phyloP scores from a whole-genome alignment of 1,140 invertebrate genomes.

The Zelostemma sp. region DNA sequence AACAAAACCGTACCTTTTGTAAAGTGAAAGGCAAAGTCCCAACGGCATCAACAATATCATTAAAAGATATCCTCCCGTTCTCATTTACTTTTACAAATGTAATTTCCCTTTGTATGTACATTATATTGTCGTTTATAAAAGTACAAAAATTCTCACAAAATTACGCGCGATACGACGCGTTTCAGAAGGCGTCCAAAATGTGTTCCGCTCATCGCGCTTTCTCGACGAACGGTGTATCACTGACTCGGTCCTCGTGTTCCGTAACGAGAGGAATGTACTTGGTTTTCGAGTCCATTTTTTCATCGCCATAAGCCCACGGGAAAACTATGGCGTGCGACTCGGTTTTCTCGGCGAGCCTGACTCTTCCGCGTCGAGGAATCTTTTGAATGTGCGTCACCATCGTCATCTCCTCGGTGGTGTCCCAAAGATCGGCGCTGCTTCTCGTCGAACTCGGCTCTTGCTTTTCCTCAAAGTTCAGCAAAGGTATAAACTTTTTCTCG shows the following conservation, averaged over 20 bases:
- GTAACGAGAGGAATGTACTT: constrained; percentile 66
- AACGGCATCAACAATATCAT: too few species aligned
- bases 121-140: too few species aligned
- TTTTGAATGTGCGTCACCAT: constrained; percentile 58
- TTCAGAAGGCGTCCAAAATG: too few species aligned
- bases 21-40: too few species aligned
- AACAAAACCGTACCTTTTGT: too few species aligned
- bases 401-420: constrained; percentile 22
- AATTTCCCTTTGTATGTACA: too few species aligned
- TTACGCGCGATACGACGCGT: too few species aligned
- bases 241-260: constrained; percentile 56
- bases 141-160: too few species aligned
- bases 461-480: constrained; percentile 45
- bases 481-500: constrained; percentile 61
- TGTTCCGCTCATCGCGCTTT: too few species aligned
- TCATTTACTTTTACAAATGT: too few species aligned
- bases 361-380: constrained; percentile 47
- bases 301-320: constrained; percentile 65
- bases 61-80: too few species aligned
- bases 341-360: constrained; percentile 25
- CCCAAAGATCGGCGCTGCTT: constrained; percentile 21
- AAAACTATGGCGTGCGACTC: constrained; percentile 54
- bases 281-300: constrained; percentile 62
- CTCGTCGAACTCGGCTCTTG: constrained; percentile 20
- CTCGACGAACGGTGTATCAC: too few species aligned